Conservation (phyloP, 2,888 invertebrate species). For the Nemapogon koenigi region DNA sequence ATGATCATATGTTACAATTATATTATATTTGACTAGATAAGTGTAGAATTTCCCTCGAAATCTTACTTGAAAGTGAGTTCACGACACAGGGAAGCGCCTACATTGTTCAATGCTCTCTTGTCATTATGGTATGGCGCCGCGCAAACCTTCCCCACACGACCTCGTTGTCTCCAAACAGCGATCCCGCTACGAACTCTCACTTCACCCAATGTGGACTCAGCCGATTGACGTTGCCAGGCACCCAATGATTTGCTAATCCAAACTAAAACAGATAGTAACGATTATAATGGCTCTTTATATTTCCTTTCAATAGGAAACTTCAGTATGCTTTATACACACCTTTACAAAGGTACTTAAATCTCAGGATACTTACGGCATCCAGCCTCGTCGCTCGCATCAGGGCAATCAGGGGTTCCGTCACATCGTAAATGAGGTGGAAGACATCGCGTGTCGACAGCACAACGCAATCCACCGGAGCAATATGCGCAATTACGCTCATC, state of each 20-base stretch:
- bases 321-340: too few species aligned
- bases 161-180: slow-evolving; percentile 85
- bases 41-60: too few species aligned
- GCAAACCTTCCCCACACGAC: slow-evolving; percentile 80
- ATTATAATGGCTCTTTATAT: too few species aligned
- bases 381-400: slow-evolving; percentile 85
- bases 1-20: too few species aligned
- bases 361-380: slow-evolving; percentile 75
- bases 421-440: slow-evolving; percentile 75
- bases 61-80: slow-evolving; percentile 76
- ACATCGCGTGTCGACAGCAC: slow-evolving; percentile 80
- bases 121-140: slow-evolving; percentile 77
- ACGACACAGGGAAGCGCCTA: slow-evolving; percentile 80
- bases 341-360: too few species aligned
- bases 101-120: slow-evolving; percentile 68
- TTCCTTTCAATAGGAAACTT: too few species aligned
- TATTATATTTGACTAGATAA: too few species aligned
- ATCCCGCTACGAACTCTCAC: slow-evolving; percentile 79
- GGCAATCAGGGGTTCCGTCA: slow-evolving; percentile 84
- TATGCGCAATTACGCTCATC: slow-evolving; percentile 84
- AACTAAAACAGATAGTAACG: slow-evolving; percentile 69
- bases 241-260: slow-evolving; percentile 76
- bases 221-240: slow-evolving; percentile 66
- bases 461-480: slow-evolving; percentile 78
- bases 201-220: slow-evolving; percentile 73